Conservation (phyloP, 2,888 invertebrate species). For the Theodoxus fluviatilis region DNA sequence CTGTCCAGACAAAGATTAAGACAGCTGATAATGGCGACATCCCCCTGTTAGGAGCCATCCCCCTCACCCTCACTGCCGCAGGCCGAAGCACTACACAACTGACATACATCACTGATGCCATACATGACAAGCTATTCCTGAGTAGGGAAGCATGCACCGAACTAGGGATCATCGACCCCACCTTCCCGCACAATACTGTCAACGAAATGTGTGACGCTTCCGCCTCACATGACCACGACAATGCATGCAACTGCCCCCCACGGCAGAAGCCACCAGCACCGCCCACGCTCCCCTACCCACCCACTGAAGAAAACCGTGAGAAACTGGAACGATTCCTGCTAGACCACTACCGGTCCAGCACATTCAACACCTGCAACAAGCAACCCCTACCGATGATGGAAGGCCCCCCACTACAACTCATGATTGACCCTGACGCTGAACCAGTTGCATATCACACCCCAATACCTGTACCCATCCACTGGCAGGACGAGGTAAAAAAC, state of each 20-base stretch:
- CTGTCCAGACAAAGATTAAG: constrained; percentile 44
- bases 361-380: constrained; percentile 47
- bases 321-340: constrained; percentile 37
- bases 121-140: constrained; percentile 42
- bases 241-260: constrained; percentile 26
- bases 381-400: constrained; percentile 41
- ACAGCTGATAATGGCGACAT: constrained; percentile 43
- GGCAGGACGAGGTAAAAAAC: constrained; percentile 43
- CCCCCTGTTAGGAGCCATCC: constrained; percentile 41
- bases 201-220: background rate
- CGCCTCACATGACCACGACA: constrained; percentile 11
- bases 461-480: constrained; percentile 46
- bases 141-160: constrained; percentile 40
- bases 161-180: constrained; percentile 38
- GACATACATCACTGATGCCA: constrained; percentile 41
- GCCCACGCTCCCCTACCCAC: constrained; percentile 37
- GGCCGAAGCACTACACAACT: constrained; percentile 38
- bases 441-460: constrained; percentile 45
- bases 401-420: constrained; percentile 38
- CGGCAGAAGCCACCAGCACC: constrained; percentile 32
- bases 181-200: constrained; percentile 32
- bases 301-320: constrained; percentile 32
- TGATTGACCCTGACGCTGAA: constrained; percentile 40
- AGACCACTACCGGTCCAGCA: constrained; percentile 40
- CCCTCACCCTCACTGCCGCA: constrained; percentile 26